Conservation (phyloP, 2,113 vertebrate species). For the Pygoscelis antarcticus region DNA sequence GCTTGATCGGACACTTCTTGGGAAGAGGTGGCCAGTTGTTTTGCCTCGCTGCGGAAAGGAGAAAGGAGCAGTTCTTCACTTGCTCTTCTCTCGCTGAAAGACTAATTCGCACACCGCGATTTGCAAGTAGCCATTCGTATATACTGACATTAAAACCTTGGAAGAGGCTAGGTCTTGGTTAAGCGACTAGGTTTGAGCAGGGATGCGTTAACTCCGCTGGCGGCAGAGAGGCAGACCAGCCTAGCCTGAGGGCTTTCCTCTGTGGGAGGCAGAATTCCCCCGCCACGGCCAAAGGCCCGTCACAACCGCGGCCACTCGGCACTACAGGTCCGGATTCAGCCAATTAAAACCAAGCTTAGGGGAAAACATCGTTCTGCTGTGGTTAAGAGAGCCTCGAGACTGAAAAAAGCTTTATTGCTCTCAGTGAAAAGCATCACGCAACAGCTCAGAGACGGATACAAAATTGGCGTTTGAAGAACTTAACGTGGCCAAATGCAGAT, state of each 20-base stretch:
- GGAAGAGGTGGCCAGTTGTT: constrained; percentile 98
- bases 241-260: not conserved
- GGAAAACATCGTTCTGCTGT: not conserved
- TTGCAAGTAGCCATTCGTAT: not conserved
- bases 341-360: not conserved
- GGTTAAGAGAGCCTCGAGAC: not conserved
- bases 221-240: not conserved
- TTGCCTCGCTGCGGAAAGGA: constrained; percentile 78
- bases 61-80: not conserved
- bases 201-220: not conserved
- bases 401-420: not conserved
- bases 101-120: accelerated
- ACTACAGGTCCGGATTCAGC: not conserved
- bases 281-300: not conserved
- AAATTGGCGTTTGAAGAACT: not conserved
- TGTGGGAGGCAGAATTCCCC: not conserved
- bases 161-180: not conserved
- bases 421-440: not conserved
- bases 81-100: accelerated
- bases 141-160: accelerated
- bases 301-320: not conserved
- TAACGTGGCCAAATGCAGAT: accelerated
- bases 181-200: not conserved
- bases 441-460: accelerated
- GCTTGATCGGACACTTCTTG: constrained; percentile 85